These are phyloP conservation scores for Maconellicoccus hirsutus DNA, from an alignment of 1,140 invertebrate genomes.

Conservation along the genomic window DNA sequence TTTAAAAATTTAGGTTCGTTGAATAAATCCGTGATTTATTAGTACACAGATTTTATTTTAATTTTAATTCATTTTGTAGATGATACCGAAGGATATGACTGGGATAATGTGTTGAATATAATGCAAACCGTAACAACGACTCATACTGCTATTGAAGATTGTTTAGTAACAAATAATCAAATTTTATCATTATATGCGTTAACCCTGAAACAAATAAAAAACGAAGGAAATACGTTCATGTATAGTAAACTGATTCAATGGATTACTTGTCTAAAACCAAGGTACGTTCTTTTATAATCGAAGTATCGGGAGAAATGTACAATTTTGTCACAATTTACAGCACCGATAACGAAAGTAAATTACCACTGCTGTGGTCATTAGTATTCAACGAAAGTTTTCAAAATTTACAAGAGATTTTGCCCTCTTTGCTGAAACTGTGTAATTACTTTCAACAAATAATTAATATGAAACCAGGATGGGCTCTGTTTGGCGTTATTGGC, in stretches of 20 bases:
- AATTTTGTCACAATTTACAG: too few relatives aligned
- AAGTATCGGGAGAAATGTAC: too few relatives aligned
- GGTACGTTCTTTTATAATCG: slow-evolving; percentile 31
- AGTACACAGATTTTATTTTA: background rate
- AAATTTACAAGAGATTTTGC: slow-evolving; percentile 32
- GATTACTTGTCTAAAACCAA: slow-evolving; percentile 39
- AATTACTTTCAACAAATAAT: slow-evolving; percentile 39
- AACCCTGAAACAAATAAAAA: slow-evolving; percentile 36
- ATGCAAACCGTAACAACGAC: slow-evolving; percentile 38
- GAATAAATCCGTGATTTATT: background rate
- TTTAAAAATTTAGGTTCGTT: slow-evolving; percentile 37
- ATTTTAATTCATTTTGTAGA: slow-evolving; percentile 13
- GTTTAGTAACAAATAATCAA: slow-evolving; percentile 37
- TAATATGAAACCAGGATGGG: slow-evolving; percentile 45
- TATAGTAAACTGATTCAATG: slow-evolving; percentile 39
- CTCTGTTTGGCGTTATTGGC: slow-evolving; percentile 51
- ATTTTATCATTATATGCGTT: slow-evolving; percentile 39
- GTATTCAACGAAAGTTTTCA: slow-evolving; percentile 41
- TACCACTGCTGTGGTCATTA: slow-evolving; percentile 47
- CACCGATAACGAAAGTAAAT: slow-evolving; percentile 43
- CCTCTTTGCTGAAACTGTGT: slow-evolving; percentile 36
- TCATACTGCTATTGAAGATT: slow-evolving; percentile 37
- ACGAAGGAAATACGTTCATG: slow-evolving; percentile 38
- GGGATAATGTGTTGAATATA: slow-evolving; percentile 36
- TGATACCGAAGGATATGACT: slow-evolving; percentile 30